Evolutionary conservation across 2,888 invertebrate species (phyloP).

Genomic region (Meliscaeva auricollis): DNA sequence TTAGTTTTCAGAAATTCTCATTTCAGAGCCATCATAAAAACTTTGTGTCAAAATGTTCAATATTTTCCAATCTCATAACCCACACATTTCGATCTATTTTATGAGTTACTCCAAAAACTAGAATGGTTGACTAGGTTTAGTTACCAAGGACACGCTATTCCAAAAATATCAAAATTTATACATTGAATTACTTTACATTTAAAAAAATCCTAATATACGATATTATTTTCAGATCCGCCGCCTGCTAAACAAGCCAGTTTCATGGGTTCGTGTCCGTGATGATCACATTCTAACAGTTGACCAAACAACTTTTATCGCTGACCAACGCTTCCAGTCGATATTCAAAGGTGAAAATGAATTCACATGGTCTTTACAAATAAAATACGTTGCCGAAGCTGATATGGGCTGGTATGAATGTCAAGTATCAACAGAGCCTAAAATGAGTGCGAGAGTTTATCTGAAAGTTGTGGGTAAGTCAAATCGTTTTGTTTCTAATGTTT

Average conservation of each 20-base stretch:
- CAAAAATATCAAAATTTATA: no score
- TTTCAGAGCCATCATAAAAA: no score
- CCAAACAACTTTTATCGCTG: conserved; percentile 92
- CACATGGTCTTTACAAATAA: conserved; percentile 94
- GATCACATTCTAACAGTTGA: conserved; percentile 96
- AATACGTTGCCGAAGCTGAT: conserved; percentile 94
- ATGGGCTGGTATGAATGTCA: conserved; percentile 97
- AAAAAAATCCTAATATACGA: not conserved
- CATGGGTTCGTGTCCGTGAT: conserved; percentile 94
- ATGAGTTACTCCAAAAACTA: no score
- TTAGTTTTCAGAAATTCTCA: no score
- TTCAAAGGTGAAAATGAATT: conserved; percentile 91
- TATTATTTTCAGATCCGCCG: conserved; percentile 80
- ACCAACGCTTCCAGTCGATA: conserved; percentile 95
- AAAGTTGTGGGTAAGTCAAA: conserved; percentile 92
- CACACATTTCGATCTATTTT: no score
- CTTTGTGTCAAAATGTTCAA: no score
- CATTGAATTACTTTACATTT: no score
- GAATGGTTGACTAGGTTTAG: no score
- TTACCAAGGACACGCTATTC: no score
- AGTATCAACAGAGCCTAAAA: conserved; percentile 96
- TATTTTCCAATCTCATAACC: no score
- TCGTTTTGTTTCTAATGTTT: no score
- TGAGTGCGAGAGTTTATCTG: conserved; percentile 95
- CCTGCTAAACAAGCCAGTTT: conserved; percentile 89